phyloP scores from a whole-genome alignment of 2,797 vertebrate species.

The Thunnus albacares region DNA sequence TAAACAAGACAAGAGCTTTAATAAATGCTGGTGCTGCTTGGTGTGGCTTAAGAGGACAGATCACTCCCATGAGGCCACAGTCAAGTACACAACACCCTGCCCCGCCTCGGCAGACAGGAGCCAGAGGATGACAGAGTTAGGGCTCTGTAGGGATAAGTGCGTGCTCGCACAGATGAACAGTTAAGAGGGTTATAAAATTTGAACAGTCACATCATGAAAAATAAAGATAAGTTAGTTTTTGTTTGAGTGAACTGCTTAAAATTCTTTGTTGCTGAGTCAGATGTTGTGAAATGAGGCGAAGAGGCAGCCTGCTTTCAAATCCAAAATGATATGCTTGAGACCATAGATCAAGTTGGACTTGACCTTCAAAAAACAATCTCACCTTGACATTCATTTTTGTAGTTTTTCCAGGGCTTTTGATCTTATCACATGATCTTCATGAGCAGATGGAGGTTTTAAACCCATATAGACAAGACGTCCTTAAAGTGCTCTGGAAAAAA shows the following conservation, averaged over 20 bases:
- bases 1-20: constrained; percentile 53
- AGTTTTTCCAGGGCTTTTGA: background rate
- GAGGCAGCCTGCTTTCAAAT: background rate
- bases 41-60: constrained; percentile 56
- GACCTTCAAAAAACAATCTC: background rate
- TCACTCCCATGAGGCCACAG: constrained; percentile 46
- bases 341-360: background rate
- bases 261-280: constrained; percentile 15
- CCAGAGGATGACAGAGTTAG: constrained; percentile 47
- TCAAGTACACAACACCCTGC: constrained; percentile 42
- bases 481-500: background rate
- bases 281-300: constrained; percentile 8
- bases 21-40: constrained; percentile 47
- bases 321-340: background rate
- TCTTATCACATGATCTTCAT: constrained; percentile 3
- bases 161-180: constrained; percentile 13
- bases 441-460: background rate
- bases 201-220: background rate
- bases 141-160: constrained; percentile 23
- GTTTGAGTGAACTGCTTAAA: background rate
- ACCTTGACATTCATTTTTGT: background rate
- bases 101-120: constrained; percentile 25
- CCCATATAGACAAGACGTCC: background rate
- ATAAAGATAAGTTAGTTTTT: background rate
- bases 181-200: background rate